phyloP scores from a whole-genome alignment of 2,797 vertebrate genomes.

The Chrysocyon brachyurus region DNA sequence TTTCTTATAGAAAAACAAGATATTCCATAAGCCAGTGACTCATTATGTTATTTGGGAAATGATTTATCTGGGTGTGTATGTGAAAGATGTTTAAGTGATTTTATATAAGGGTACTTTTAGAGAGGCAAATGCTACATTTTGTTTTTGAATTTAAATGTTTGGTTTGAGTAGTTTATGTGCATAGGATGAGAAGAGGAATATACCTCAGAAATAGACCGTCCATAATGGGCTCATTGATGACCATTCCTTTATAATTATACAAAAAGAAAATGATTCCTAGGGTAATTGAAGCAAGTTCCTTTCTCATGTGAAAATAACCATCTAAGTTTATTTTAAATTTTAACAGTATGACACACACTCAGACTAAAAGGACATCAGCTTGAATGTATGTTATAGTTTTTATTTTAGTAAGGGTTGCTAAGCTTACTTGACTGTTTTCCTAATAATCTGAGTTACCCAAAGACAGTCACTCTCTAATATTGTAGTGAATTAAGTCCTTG shows the following conservation, averaged over 20 bases:
- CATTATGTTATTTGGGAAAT: constrained; percentile 77
- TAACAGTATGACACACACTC: not conserved
- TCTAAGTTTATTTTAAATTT: not conserved
- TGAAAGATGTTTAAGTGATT: constrained; percentile 58
- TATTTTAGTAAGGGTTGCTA: not conserved
- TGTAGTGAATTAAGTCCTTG: not conserved
- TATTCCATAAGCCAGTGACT: constrained; percentile 76
- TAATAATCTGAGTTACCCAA: not conserved
- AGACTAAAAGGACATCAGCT: constrained; percentile 10
- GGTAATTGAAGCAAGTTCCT: not conserved
- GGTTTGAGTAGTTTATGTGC: not conserved
- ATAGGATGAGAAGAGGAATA: not conserved
- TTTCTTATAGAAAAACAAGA: constrained; percentile 83
- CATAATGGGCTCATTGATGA: not conserved
- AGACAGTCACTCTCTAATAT: not conserved
- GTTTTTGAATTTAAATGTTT: constrained; percentile 19
- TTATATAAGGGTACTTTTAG: not conserved
- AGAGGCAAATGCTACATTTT: not conserved
- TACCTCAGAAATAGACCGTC: not conserved
- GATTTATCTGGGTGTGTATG: constrained; percentile 79
- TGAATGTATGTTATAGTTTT: not conserved
- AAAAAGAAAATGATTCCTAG: not conserved
- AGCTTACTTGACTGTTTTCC: constrained; percentile 15
- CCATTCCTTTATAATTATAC: not conserved
- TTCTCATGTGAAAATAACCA: not conserved